Percentiles rank a stretch among this genome's conserved stretches.
phyloP scores from a whole-genome alignment of 2,113 vertebrate species.

The Opisthocomus hoazin region DNA sequence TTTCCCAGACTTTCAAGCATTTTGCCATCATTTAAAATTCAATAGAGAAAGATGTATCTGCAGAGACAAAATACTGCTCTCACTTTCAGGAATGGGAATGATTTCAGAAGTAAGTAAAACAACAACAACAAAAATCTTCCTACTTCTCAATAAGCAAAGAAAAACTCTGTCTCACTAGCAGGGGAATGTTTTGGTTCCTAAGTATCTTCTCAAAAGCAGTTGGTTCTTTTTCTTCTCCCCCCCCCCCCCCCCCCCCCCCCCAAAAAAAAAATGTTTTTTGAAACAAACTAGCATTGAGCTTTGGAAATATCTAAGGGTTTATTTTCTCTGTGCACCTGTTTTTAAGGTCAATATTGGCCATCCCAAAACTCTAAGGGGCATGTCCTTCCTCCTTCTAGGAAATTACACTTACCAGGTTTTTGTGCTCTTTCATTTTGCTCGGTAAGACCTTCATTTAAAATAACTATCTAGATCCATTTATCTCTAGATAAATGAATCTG shows the following conservation, averaged over 20 bases:
- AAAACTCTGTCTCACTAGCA: not conserved
- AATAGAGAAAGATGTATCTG: not conserved
- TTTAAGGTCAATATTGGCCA: not conserved
- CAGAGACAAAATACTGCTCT: not conserved
- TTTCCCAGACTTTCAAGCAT: not conserved
- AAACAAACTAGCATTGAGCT: not conserved
- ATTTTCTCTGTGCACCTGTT: not conserved
- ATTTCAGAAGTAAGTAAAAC: not conserved
- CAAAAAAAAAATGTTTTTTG: too few relatives aligned
- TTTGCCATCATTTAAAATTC: not conserved
- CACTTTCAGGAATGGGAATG: not conserved
- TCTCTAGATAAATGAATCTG: not conserved
- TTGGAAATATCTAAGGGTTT: not conserved
- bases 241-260: too few relatives aligned
- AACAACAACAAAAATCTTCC: not conserved
- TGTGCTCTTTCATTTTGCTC: not conserved
- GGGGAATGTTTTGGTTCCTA: not conserved
- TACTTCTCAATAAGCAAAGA: not conserved
- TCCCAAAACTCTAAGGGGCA: not conserved
- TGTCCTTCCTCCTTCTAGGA: not conserved
- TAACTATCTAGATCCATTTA: not conserved
- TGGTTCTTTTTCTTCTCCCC: not conserved
- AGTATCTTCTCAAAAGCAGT: not conserved
- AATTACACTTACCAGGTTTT: not conserved
- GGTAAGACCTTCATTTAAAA: not conserved